Evolutionary conservation across 2,888 invertebrate genomes (phyloP), one percentile per base, ranked within the genome.

Genomic region (Andrena dorsata): DNA sequence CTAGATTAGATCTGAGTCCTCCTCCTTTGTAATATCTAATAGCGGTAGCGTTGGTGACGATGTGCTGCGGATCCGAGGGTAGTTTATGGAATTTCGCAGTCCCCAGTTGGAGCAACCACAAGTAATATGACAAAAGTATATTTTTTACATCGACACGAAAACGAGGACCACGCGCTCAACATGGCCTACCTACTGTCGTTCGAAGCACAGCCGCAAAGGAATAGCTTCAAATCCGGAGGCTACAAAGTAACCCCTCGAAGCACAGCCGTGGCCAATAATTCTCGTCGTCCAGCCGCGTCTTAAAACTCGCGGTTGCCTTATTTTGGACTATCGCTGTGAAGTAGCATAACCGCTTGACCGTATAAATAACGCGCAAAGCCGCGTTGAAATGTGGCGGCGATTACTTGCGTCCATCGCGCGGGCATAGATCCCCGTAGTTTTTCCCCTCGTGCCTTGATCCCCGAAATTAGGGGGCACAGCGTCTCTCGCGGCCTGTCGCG

Each of bases 361-460:
- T 76, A 83, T 86, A 88, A 88, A 88, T 88, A 86, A 77, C 72
- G 60, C 49, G 80, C 68, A 81, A 88, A 88, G 76, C 86, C 86
- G 58, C 51, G 66, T 74, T 86, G 82, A 87, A 83, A 83, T 80
- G 85, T 86, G 73, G 73, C 78, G 74, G 86, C 88, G 82, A 88
- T 88, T 88, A 88, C 79, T 81, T 68, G 83, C 78, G 78, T 82
- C 81, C 83, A 86, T 88, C 83, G 83, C 32, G 10, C 75, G 71
- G 69, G 81, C 77, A 69, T 82, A 80, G 76, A 87, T 86, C 85
- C 56, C 86, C 72, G 68, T 72, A 77, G 76, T 85, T 82, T 80
- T 84, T 80, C 72, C 82, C 72, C 65, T 56, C 23, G 4, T 70
- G 77, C 77, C 80, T 88, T 86, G 76, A 88, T 86, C 87, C 87